phyloP scores from a whole-genome alignment of 2,113 vertebrate genomes.

The Corapipo altera region DNA sequence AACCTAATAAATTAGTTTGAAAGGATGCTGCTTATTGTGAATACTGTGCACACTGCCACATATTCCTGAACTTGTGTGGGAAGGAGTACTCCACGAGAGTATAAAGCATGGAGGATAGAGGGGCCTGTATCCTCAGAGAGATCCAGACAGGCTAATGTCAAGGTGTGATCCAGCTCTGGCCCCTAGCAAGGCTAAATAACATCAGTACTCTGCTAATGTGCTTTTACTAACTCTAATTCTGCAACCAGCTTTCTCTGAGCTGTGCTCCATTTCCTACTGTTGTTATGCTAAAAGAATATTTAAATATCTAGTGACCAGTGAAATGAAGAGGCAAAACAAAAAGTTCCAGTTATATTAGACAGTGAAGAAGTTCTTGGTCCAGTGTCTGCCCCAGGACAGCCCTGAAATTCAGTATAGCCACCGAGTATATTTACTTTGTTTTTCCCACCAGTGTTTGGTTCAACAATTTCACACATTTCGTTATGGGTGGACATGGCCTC shows the following conservation, averaged over 20 bases:
- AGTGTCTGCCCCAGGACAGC: not conserved
- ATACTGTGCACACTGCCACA: not conserved
- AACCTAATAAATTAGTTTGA: not conserved
- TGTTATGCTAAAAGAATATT: not conserved
- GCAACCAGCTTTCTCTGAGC: not conserved
- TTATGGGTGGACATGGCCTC: not conserved
- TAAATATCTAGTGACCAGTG: not conserved
- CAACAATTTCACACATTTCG: not conserved
- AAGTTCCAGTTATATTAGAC: not conserved
- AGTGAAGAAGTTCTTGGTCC: not conserved
- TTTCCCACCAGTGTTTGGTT: not conserved
- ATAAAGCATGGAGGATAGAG: not conserved
- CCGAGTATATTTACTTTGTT: not conserved
- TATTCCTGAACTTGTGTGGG: not conserved
- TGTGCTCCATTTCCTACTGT: not conserved
- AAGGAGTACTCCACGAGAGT: not conserved
- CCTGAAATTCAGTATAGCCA: not conserved
- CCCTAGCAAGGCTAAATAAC: not conserved
- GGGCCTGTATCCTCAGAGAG: not conserved
- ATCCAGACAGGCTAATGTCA: accelerated
- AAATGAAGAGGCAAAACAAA: not conserved
- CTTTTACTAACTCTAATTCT: not conserved
- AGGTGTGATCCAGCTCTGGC: not conserved
- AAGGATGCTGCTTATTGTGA: not conserved
- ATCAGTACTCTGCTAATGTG: accelerated